Conservation (phyloP, 2,888 invertebrate genomes). For the Aphodius sticticus region DNA sequence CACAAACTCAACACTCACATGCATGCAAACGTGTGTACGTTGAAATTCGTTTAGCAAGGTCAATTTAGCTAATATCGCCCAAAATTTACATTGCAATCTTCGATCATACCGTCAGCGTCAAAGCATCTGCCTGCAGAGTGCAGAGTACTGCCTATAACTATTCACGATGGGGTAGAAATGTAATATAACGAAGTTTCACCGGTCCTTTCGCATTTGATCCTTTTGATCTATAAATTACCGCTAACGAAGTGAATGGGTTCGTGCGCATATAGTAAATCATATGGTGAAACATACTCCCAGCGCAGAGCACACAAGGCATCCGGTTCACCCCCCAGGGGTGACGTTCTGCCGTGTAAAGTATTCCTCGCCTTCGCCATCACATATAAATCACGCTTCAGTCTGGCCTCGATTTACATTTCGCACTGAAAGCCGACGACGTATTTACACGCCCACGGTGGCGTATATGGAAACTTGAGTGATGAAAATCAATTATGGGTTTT, state of each 20-base stretch:
- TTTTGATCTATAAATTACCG: conserved; percentile 4
- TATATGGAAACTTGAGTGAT: neutral
- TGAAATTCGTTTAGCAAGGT: neutral
- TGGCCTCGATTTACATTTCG: conserved; percentile 4
- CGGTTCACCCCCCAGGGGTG: neutral
- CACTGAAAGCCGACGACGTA: neutral
- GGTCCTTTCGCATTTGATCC: conserved; percentile 4
- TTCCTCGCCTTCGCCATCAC: neutral
- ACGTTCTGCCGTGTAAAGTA: neutral
- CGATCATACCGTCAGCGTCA: neutral
- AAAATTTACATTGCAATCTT: neutral
- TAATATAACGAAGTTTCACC: conserved; percentile 4
- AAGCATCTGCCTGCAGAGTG: neutral
- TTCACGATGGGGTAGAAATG: neutral
- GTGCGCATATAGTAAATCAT: neutral
- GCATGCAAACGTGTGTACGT: too few species aligned
- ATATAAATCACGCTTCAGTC: neutral
- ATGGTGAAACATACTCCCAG: neutral
- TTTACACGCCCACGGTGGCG: neutral
- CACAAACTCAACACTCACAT: neutral
- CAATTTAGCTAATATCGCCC: neutral
- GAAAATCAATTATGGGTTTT: neutral
- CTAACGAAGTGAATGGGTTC: conserved; percentile 4
- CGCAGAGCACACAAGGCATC: neutral
- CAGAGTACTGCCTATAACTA: neutral